Evolutionary conservation across 2,797 vertebrate species (phyloP).

Genomic region (Sylvilagus floridanus): DNA sequence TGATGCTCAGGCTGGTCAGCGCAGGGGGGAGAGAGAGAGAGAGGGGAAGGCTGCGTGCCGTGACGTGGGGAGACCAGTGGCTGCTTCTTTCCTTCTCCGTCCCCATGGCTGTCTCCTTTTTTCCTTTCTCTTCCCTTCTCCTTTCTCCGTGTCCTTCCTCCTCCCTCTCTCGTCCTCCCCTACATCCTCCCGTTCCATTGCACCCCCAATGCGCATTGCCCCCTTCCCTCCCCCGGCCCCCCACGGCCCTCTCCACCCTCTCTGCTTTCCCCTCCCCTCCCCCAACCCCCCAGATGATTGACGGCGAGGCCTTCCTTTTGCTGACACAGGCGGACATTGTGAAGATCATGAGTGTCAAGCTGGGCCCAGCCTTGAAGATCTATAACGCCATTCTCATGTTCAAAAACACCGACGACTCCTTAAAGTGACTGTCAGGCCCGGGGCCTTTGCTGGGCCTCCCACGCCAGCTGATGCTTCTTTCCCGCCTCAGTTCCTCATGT

Average conservation of each 20-base stretch:
- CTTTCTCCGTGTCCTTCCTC: not conserved
- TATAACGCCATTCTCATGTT: conserved; percentile 99
- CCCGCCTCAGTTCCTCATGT: conserved; percentile 64
- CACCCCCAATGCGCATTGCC: not conserved
- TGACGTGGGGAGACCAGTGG: not conserved
- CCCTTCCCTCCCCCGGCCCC: not conserved
- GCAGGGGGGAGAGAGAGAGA: not conserved
- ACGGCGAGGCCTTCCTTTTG: conserved; percentile 97
- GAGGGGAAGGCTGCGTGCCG: not conserved
- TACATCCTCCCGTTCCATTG: not conserved
- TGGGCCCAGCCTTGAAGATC: conserved; percentile 98
- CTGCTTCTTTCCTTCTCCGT: conserved; percentile 69
- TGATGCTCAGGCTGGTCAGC: not conserved
- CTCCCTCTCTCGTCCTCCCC: not conserved
- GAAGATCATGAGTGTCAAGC: conserved; percentile 99
- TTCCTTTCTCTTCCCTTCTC: not conserved
- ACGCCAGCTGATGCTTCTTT: conserved; percentile 71
- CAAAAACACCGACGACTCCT: conserved; percentile 96
- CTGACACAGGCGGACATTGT: conserved; percentile 98
- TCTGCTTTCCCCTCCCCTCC: conserved; percentile 28
- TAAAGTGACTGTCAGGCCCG: conserved; percentile 90
- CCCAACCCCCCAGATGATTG: conserved; percentile 94
- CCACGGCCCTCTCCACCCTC: conserved; percentile 31
- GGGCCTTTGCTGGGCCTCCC: conserved; percentile 53
- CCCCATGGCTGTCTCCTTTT: conserved; percentile 74